Base-by-base conservation (phyloP, 2,113 vertebrate genomes). In the Syngnathus typhle region DNA sequence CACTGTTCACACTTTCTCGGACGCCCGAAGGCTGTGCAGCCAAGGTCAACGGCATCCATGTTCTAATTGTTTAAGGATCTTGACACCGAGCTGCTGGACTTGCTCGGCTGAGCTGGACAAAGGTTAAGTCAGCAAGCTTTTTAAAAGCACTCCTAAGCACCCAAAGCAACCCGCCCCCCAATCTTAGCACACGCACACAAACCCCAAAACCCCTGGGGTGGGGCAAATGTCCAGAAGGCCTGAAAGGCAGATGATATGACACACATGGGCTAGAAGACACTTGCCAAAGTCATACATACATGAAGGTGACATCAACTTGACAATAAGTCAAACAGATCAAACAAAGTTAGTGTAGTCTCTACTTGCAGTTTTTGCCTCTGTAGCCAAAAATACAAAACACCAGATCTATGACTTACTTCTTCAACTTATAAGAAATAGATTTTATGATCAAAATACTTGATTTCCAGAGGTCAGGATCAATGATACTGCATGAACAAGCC, bases 111-210 rank as follows among this genome's bases (percentile, higher is more conserved):
- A 64, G 91, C 85, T 85, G 92, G 89, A 93, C 95, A 94, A 93
- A 96, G 95, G 95, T 96, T 95, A 96, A 95, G 89, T 91, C 96
- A 94, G 94, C 94, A 89, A 88, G 91, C 89, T 93, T 90, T 91
- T 91, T 92, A 91, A 92, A 88, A 91, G 92, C 90, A 79, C 90
- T 92, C 87, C 89, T 89, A 90, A 92, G 85, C 85, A 91, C 87
- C 89, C 91, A 21, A 9, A n/a, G 19, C 91, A 32, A 88, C 91
- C 90, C 44, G 5, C 32, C 65, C 52, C 36, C 44, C 68, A 67
- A 70, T 67, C 65, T 61, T 46, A 52, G 64, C 65, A 77, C 73
- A 71, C 68, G 7, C 41, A 71, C n/a, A 73, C 44, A 69, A 36
- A 36, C 76, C 60, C 76, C 64, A 27, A 62, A 49, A 18, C 63